Conservation (phyloP, 2,888 invertebrate genomes). For the Pelosia muscerda region DNA sequence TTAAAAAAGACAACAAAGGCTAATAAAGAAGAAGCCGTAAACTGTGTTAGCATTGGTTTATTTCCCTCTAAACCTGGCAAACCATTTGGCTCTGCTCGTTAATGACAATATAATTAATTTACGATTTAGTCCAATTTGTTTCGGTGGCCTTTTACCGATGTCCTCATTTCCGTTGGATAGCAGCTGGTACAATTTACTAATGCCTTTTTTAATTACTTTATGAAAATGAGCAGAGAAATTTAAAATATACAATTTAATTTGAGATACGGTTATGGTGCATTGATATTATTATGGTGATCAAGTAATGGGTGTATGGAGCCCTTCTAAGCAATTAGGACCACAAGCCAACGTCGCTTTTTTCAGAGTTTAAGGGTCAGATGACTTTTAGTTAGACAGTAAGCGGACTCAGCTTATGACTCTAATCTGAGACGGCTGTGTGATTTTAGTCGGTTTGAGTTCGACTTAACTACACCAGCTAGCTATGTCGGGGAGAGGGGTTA, state of each 20-base stretch:
- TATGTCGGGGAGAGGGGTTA: no score
- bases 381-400: no score
- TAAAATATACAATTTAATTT: neutral
- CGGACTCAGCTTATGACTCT: no score
- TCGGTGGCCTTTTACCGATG: neutral
- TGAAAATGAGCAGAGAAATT: neutral
- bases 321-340: no score
- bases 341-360: no score
- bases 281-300: no score
- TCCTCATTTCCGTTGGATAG: neutral
- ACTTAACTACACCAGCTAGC: neutral
- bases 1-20: neutral
- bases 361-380: no score
- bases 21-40: neutral
- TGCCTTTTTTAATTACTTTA: conserved; percentile 1
- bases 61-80: neutral
- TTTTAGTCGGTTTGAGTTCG: no score
- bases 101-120: conserved; percentile 9
- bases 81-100: neutral
- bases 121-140: conserved; percentile 1
- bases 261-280: no score
- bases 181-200: neutral
- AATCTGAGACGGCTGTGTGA: no score
- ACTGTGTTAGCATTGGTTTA: neutral
- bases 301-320: no score